Base-by-base conservation (phyloP, 1,140 invertebrate species). In the Akabosia matsudoensis region DNA sequence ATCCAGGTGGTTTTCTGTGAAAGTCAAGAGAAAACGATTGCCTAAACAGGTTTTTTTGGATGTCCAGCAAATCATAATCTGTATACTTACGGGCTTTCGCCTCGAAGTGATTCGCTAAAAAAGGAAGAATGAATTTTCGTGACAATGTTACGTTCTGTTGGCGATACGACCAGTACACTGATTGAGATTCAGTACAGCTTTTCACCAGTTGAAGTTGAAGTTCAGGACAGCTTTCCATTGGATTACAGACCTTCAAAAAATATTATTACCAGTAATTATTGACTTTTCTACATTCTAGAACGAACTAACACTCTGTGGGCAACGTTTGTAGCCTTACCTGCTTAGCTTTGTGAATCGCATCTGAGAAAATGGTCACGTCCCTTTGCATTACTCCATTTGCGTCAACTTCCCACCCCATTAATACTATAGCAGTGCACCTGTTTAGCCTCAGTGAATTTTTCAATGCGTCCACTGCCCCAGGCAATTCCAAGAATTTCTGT, bases 401-500 rank as follows among this genome's bases (percentile, higher is more conserved):
- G 33, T 72, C 70, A 4, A 82, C 76, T 75, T 80, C 76, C 54
- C 71, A 79, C 4, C 81, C 79, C 74, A 82, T 74, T 18, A 79
- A 61, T 14, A 82, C 79, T 26, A 81, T 61, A 30, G 81, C 81
- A 18, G 78, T 70, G 33, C 78, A 80, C 14, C 76, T 26, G 45
- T 80, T 76, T 1, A 45, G 24, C 24, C 70, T 51, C n/a, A 77
- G 31, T 71, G 45, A 74, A 14, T 33, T 51, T 30, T 79, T 80
- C 24, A 82, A 45, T 22, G 81, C 75, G 34, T 80, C 81, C 0
- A 81, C 16, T 2, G 79, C 74, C 18, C 73, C 75, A 67, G 81
- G 79, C 24, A 82, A 51, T 22, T 80, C 81, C 51, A 82, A 71
- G 52, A 82, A 80, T 78, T 82, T 79, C 79, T 82, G 24, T 30